Evolutionary conservation across 2,888 invertebrate species (phyloP).

Genomic region (Resseliella maxima): DNA sequence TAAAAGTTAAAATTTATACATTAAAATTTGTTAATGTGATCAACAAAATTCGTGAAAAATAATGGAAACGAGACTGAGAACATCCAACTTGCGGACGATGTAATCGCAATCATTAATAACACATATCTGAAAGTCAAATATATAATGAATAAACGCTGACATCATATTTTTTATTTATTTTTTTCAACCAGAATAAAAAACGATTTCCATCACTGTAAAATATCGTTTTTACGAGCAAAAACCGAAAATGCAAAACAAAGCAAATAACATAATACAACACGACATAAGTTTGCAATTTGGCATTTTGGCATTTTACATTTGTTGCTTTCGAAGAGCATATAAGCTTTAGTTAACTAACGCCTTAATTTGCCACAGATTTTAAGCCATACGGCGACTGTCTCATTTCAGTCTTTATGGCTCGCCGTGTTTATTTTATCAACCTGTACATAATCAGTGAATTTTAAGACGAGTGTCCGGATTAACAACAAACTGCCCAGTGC

Average conservation of each 20-base stretch:
- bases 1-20: neutral
- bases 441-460: neutral
- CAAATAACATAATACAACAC: neutral
- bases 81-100: neutral
- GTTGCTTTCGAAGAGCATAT: neutral
- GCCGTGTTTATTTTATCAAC: neutral
- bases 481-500: neutral
- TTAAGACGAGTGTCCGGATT: neutral
- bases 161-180: neutral
- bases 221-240: slow-evolving; percentile 7
- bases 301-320: neutral
- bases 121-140: neutral
- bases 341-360: neutral
- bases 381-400: neutral
- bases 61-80: neutral
- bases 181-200: neutral
- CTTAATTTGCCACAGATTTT: neutral
- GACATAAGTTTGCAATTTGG: neutral
- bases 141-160: neutral
- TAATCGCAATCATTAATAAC: slow-evolving; percentile 39
- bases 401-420: neutral
- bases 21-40: slow-evolving; percentile 16
- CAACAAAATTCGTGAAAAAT: slow-evolving; percentile 8
- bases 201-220: neutral
- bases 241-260: slow-evolving; percentile 10